Evolutionary conservation across 2,797 vertebrate genomes (phyloP).

Genomic region (Coccyzus lansbergi): DNA sequence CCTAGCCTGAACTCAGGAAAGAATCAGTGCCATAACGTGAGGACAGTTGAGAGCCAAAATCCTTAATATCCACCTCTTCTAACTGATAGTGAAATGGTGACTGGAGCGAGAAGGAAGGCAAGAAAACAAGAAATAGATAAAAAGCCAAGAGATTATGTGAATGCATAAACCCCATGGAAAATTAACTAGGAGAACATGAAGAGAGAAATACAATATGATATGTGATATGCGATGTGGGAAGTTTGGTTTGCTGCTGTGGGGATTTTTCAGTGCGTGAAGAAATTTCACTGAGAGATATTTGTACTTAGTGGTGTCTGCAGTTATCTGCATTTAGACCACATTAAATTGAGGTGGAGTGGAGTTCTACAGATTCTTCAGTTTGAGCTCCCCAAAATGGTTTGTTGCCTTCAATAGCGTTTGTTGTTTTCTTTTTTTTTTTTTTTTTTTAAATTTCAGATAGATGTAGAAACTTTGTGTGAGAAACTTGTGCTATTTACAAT

Average conservation of each 20-base stretch:
- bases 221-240: background rate
- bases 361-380: background rate
- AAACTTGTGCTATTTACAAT: background rate
- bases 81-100: background rate
- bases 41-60: background rate
- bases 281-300: background rate
- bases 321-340: background rate
- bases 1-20: background rate
- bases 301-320: background rate
- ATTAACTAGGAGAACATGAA: background rate
- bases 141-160: background rate
- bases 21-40: background rate
- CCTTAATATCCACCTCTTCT: background rate
- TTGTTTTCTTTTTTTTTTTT: background rate
- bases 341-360: background rate
- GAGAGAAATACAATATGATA: background rate
- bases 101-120: background rate
- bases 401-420: background rate
- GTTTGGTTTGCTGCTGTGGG: background rate
- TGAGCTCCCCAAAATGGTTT: background rate
- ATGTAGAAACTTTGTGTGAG: background rate
- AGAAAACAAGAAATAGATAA: background rate
- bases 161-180: background rate
- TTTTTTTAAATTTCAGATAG: background rate
- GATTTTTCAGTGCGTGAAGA: background rate